These are phyloP conservation scores for Pelodiscus sinensis DNA, from an alignment of 2,113 vertebrate genomes.

Conservation along the genomic window DNA sequence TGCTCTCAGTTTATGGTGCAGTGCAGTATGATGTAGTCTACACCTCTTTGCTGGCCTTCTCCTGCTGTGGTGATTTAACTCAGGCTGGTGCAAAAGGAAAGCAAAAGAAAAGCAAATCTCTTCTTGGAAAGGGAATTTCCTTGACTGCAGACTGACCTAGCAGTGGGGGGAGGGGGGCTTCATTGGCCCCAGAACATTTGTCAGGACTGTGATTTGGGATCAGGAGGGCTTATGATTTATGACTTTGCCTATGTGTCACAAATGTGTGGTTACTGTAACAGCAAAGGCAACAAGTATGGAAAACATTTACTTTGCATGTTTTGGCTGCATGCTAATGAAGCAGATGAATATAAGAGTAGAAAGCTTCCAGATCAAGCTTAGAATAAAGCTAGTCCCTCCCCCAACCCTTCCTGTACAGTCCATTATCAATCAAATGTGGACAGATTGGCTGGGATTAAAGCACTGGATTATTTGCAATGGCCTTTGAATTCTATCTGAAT, in stretches of 20 bases:
- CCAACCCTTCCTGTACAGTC: not conserved
- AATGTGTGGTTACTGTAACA: not conserved
- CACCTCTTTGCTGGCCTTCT: not conserved
- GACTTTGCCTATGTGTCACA: not conserved
- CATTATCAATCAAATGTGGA: not conserved
- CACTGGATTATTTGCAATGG: not conserved
- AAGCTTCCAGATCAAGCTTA: not conserved
- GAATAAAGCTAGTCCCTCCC: too few species aligned
- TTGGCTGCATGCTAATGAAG: not conserved
- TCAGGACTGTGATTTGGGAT: not conserved
- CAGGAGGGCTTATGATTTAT: not conserved
- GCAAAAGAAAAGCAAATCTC: not conserved
- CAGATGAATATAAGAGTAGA: not conserved
- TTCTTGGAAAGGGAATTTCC: not conserved
- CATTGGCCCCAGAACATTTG: not conserved
- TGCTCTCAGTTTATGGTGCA: not conserved
- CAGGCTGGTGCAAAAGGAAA: not conserved
- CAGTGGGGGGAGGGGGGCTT: not conserved
- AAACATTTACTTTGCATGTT: not conserved
- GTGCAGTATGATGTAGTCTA: not conserved
- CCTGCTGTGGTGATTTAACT: too few species aligned
- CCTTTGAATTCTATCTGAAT: not conserved
- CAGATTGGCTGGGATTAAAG: not conserved
- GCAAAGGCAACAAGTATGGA: not conserved
- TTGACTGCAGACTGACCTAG: not conserved